These are phyloP conservation scores for Antennarius maculatus DNA, from an alignment of 2,797 vertebrate species.

Conservation along the genomic window DNA sequence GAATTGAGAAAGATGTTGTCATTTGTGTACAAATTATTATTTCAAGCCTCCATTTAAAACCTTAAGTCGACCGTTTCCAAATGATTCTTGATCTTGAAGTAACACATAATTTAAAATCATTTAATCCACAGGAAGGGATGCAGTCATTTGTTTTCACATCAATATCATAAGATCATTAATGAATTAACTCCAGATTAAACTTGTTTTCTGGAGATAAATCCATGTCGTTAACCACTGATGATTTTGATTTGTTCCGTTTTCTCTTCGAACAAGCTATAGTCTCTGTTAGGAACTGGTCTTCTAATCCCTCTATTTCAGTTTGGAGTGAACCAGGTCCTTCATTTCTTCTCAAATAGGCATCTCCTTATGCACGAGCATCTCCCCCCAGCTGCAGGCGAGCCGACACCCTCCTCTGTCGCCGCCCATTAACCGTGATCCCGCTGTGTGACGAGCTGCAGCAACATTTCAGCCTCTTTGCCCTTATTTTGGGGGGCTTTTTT, in stretches of 20 bases:
- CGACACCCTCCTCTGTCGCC: constrained; percentile 47
- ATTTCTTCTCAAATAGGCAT: not conserved
- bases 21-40: no score
- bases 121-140: no score
- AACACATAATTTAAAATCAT: no score
- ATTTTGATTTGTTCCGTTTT: not conserved
- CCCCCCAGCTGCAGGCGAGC: not conserved
- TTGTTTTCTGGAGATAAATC: not conserved
- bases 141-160: no score
- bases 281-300: not conserved
- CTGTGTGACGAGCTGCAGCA: constrained; percentile 18
- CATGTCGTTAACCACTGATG: not conserved
- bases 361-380: constrained; percentile 19
- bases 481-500: constrained; percentile 38
- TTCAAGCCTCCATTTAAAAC: no score
- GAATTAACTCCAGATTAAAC: no score
- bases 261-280: no score
- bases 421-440: constrained; percentile 41
- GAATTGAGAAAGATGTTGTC: no score
- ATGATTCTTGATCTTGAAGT: no score
- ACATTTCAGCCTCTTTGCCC: constrained; percentile 32
- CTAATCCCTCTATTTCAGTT: not conserved
- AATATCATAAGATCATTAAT: no score
- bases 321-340: not conserved
- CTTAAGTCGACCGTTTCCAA: no score